Conservation (phyloP, 2,888 invertebrate genomes). For the Scaptomyza caliginosa region DNA sequence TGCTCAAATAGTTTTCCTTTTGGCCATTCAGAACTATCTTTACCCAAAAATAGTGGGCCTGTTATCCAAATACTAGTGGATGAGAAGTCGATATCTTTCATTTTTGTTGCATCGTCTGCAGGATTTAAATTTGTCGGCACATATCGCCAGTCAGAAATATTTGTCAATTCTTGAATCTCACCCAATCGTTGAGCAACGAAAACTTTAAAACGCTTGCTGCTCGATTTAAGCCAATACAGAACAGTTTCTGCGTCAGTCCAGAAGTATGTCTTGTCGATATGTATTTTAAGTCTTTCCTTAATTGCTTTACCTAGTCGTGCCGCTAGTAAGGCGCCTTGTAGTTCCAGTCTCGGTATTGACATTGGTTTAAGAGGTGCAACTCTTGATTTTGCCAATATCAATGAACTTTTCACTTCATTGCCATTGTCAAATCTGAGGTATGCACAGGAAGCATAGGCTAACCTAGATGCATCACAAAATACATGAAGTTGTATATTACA, state of each 20-base stretch:
- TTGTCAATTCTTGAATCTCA: background rate
- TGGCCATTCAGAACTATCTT: background rate
- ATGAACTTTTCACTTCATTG: background rate
- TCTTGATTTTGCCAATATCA: background rate
- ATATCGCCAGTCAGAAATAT: background rate
- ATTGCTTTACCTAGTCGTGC: background rate
- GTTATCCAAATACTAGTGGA: background rate
- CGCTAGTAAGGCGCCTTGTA: conserved; percentile 1
- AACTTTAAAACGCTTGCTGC: background rate
- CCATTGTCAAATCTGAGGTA: too few relatives aligned
- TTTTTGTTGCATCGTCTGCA: background rate
- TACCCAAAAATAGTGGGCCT: background rate
- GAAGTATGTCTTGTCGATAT: too few relatives aligned
- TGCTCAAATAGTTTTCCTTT: background rate
- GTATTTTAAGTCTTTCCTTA: too few relatives aligned
- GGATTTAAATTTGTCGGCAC: background rate
- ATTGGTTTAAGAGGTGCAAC: background rate
- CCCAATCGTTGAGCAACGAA: background rate
- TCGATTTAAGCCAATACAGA: too few relatives aligned
- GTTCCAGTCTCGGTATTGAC: background rate
- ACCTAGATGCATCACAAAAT: too few relatives aligned
- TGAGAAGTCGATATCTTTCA: background rate
- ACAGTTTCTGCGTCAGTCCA: too few relatives aligned
- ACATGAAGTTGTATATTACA: too few relatives aligned
- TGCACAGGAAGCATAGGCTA: too few relatives aligned